Evolutionary conservation across 2,888 invertebrate genomes (phyloP).

Genomic region (Temnothorax ravouxi): DNA sequence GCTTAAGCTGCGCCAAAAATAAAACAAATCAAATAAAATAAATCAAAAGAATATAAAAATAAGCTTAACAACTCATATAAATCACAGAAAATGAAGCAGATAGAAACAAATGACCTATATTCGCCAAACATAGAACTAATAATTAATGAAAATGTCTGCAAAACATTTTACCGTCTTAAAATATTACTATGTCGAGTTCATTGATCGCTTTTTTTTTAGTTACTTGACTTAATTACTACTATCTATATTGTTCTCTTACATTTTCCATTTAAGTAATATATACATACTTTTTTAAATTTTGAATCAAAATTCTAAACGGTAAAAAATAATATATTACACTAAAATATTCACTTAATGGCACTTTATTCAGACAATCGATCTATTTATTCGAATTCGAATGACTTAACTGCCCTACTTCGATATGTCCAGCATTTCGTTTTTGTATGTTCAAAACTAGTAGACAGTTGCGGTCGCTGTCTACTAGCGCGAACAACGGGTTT

Average conservation of each 20-base stretch:
- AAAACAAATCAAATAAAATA: background rate
- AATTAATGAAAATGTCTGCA: background rate
- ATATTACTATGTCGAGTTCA: background rate
- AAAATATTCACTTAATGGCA: background rate
- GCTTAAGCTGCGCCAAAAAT: background rate
- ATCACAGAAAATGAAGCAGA: background rate
- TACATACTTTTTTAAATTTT: background rate
- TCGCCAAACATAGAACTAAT: background rate
- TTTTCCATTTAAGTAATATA: background rate
- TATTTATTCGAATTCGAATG: background rate
- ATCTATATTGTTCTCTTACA: background rate
- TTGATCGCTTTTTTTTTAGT: background rate
- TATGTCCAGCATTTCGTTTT: background rate
- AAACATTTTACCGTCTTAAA: background rate
- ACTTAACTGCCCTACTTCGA: background rate
- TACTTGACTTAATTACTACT: background rate
- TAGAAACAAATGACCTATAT: background rate
- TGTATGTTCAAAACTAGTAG: background rate
- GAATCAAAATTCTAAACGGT: background rate
- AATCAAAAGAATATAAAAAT: background rate
- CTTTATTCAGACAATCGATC: background rate
- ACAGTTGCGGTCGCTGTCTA: background rate
- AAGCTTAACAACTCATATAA: background rate
- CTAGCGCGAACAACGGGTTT: slow-evolving; percentile 19
- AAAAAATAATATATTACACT: background rate